Conservation (phyloP, 2,113 vertebrate species). For the Puffinus mauretanicus region DNA sequence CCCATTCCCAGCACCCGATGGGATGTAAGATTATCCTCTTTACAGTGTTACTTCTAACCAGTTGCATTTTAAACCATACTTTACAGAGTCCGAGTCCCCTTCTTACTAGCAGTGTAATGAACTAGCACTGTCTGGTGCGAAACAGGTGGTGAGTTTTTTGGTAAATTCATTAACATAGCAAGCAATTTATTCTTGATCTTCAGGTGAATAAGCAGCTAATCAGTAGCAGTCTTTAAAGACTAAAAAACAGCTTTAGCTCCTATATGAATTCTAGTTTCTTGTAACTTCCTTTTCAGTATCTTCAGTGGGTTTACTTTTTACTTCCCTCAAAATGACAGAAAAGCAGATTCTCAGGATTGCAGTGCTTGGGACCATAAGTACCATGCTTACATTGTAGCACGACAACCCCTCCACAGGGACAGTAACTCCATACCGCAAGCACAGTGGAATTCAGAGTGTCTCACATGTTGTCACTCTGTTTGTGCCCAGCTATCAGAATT, state of each 20-base stretch:
- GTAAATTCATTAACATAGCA: background rate
- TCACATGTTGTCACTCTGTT: background rate
- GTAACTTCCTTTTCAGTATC: background rate
- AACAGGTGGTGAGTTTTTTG: background rate
- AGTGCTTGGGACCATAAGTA: background rate
- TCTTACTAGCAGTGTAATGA: background rate
- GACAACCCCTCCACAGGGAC: background rate
- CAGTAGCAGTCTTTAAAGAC: background rate
- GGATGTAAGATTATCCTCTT: background rate
- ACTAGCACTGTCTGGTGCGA: background rate
- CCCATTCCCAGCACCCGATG: fast-evolving
- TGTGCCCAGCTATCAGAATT: background rate
- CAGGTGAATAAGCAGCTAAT: background rate
- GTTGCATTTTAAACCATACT: background rate
- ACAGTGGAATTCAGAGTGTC: background rate
- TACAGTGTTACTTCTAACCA: background rate
- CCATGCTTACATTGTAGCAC: fast-evolving
- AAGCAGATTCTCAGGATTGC: background rate
- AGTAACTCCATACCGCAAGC: background rate
- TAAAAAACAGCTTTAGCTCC: background rate
- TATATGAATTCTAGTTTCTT: background rate
- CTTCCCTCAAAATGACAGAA: background rate
- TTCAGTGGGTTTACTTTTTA: background rate
- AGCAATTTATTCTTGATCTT: background rate
- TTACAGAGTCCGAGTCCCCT: background rate